phyloP scores from a whole-genome alignment of 2,113 vertebrate species.

The Cottus gobio region DNA sequence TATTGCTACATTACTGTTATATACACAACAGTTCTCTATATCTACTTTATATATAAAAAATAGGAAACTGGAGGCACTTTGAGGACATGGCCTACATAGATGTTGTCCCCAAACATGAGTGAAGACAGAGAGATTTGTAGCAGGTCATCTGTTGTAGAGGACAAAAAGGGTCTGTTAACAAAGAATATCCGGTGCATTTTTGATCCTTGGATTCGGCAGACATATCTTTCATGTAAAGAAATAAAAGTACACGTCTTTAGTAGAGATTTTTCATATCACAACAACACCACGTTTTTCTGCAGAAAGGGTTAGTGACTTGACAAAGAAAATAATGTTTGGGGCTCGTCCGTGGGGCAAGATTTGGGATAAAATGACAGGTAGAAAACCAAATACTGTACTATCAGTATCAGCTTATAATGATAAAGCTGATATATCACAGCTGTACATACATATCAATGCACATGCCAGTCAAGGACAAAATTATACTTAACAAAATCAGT shows the following conservation, averaged over 20 bases:
- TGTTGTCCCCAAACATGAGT: slow-evolving; percentile 81
- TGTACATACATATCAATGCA: slow-evolving; percentile 68
- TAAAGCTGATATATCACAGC: slow-evolving; percentile 60
- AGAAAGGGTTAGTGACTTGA: slow-evolving; percentile 31
- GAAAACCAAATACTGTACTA: slow-evolving; percentile 67
- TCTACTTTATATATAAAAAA: slow-evolving; percentile 89
- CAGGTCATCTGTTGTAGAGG: slow-evolving; percentile 63
- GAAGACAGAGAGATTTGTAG: slow-evolving; percentile 73
- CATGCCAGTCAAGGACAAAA: slow-evolving; percentile 66
- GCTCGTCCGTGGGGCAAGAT: slow-evolving; percentile 32
- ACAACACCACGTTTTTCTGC: slow-evolving; percentile 33
- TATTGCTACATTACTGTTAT: slow-evolving; percentile 97
- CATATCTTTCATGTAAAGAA: slow-evolving; percentile 48
- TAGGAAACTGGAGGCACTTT: slow-evolving; percentile 91
- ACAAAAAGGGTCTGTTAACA: slow-evolving; percentile 46
- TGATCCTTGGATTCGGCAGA: slow-evolving; percentile 55
- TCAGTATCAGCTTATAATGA: slow-evolving; percentile 58
- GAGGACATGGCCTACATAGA: slow-evolving; percentile 84
- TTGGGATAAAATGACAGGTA: slow-evolving; percentile 50
- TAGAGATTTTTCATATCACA: slow-evolving; percentile 46
- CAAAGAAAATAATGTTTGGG: slow-evolving; percentile 49
- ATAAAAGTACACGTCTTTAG: slow-evolving; percentile 50
- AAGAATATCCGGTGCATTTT: slow-evolving; percentile 52
- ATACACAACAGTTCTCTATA: slow-evolving; percentile 92
- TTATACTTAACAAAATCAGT: slow-evolving; percentile 58